Evolutionary conservation across 2,888 invertebrate genomes (phyloP).

Genomic region (Aricia artaxerxes): DNA sequence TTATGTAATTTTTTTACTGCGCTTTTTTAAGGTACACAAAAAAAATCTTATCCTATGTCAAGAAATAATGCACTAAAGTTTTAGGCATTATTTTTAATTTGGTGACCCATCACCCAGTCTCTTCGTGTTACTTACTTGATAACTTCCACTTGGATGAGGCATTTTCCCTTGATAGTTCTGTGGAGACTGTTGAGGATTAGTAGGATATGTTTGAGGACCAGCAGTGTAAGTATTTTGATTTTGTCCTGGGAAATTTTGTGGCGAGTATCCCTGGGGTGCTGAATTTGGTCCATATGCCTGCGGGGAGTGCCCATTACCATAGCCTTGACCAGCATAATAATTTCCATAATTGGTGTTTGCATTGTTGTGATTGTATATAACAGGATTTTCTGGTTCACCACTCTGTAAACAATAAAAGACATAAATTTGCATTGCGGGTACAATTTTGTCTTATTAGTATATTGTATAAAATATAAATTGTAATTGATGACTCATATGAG

Average conservation of each 20-base stretch:
- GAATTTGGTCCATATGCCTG: slow-evolving; percentile 67
- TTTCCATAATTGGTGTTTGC: slow-evolving; percentile 68
- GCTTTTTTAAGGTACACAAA: no score
- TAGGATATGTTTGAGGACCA: slow-evolving; percentile 65
- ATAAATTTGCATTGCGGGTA: not conserved
- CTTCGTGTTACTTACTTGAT: slow-evolving; percentile 62
- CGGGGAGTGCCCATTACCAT: slow-evolving; percentile 74
- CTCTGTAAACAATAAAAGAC: slow-evolving; percentile 54
- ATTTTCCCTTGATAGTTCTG: slow-evolving; percentile 70
- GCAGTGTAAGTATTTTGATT: slow-evolving; percentile 60
- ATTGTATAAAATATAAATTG: no score
- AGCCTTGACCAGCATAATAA: slow-evolving; percentile 73
- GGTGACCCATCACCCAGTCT: no score
- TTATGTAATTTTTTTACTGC: no score
- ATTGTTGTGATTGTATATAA: slow-evolving; percentile 72
- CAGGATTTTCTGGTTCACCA: slow-evolving; percentile 70
- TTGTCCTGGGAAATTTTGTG: slow-evolving; percentile 65
- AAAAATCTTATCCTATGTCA: no score
- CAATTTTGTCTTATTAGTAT: no score
- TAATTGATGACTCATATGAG: no score
- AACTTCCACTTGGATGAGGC: slow-evolving; percentile 74
- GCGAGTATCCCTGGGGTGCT: slow-evolving; percentile 68
- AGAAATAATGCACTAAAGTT: no score
- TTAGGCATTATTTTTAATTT: no score
- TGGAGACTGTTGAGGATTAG: slow-evolving; percentile 68